These are phyloP conservation scores for Torymus texanus DNA, from an alignment of 2,888 invertebrate species.

Conservation along the genomic window DNA sequence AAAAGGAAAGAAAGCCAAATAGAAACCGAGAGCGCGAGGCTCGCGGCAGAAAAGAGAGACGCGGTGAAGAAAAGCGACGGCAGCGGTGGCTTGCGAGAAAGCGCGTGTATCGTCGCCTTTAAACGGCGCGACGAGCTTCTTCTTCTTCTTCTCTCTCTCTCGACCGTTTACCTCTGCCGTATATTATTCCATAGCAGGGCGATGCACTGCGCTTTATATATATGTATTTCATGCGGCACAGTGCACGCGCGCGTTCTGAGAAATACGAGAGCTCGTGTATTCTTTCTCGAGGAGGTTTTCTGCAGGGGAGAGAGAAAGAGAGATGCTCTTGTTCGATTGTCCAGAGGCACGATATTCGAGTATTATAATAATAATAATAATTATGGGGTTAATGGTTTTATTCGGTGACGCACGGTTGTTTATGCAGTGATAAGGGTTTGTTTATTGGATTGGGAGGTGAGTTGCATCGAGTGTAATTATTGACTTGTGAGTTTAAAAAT, in stretches of 20 bases:
- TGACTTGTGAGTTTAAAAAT: too few relatives aligned
- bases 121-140: conserved; percentile 33
- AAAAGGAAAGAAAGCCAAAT: background rate
- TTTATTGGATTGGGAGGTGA: conserved; percentile 4
- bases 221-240: background rate
- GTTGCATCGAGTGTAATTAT: too few relatives aligned
- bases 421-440: too few relatives aligned
- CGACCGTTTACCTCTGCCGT: conserved; percentile 43
- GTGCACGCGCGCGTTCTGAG: conserved; percentile 28
- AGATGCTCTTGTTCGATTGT: background rate
- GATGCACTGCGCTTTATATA: conserved; percentile 18
- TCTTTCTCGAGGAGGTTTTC: background rate
- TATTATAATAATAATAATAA: background rate
- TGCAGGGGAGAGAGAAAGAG: too few relatives aligned
- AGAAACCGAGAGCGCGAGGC: background rate
- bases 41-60: background rate
- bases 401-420: too few relatives aligned
- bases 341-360: background rate
- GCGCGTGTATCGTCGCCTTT: conserved; percentile 32
- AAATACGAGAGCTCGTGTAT: conserved; percentile 33
- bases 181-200: conserved; percentile 34
- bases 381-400: too few relatives aligned
- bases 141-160: background rate
- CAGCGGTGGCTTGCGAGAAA: conserved; percentile 16
- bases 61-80: too few relatives aligned